Base-by-base conservation (phyloP, 2,888 invertebrate species). In the Pyrochroa serraticornis region DNA sequence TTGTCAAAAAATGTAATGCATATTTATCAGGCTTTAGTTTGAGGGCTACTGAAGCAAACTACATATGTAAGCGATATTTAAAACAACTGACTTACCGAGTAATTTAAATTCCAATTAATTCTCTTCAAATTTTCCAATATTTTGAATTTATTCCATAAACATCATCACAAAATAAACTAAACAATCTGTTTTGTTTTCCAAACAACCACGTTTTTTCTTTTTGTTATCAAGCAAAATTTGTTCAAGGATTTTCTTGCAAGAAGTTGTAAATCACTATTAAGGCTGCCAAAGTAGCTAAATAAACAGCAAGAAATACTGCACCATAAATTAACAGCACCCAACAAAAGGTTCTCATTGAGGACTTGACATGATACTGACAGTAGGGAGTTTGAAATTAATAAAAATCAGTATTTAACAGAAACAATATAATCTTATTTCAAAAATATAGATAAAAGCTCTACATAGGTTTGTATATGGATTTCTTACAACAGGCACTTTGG, bases 181-280 rank as follows among this genome's bases (percentile, higher is more conserved):
- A 49, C 50, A 59, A 59, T 51, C 72, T 73, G 74, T 73, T 72
- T 71, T 65, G 71, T 73, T 72, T 58, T 70, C 69, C 67, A 57
- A 65, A 64, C 69, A 63, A 70, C 68, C 47, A 39, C 37, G 31
- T 32, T 12, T 46, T 36, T 32, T 14, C 7, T 22, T 9, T 42
- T 13, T 35, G 13, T 36, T 6, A 44, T 42, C 2, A 34, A 10
- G 44, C 43, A 12, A 13, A 31, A 22, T 3, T 5, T 22, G 22
- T 22, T 47, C 8, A 41, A 10, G 12, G 6, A 35, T 42, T 46
- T 38, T 44, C n/a, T 14, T 44, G 49, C 30, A 56, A 50, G 22
- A 38, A 39, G 34, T 34, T 5, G 33, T 56, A 54, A 45, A 59
- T 13, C 3, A 12, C 33, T 7, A 35, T 8, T 9, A 59, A 41